Evolutionary conservation across 2,888 invertebrate species (phyloP).

Genomic region (Leptopilina myrica): DNA sequence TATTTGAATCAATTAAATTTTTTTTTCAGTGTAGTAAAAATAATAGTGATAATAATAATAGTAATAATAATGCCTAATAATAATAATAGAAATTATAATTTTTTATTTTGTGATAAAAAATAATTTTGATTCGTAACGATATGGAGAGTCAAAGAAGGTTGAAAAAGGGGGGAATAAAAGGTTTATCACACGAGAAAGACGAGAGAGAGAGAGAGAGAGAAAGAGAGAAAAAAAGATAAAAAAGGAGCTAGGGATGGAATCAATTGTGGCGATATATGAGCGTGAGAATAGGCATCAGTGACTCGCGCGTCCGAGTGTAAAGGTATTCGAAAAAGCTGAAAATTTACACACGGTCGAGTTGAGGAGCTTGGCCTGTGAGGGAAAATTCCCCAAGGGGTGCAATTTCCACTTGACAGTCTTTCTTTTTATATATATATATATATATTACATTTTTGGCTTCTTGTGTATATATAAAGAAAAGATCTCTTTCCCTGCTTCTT

Average conservation of each 20-base stretch:
- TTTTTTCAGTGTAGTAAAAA: too few species aligned
- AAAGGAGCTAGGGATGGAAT: conserved; percentile 46
- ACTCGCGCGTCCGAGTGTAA: conserved; percentile 72
- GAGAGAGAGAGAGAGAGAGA: conserved; percentile 48
- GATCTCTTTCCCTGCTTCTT: conserved; percentile 60
- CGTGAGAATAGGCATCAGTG: conserved; percentile 58
- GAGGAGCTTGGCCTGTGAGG: conserved; percentile 53
- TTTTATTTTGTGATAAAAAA: too few species aligned
- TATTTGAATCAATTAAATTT: too few species aligned
- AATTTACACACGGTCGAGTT: conserved; percentile 50
- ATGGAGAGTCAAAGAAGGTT: too few species aligned
- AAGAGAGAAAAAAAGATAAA: conserved; percentile 49
- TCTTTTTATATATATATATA: conserved; percentile 39
- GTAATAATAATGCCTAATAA: too few species aligned
- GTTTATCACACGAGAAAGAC: conserved; percentile 41
- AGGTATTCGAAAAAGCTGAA: conserved; percentile 69
- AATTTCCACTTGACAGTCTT: conserved; percentile 45
- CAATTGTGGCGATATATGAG: conserved; percentile 36
- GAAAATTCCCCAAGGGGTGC: conserved; percentile 65
- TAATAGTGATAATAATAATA: too few species aligned
- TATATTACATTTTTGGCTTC: too few species aligned
- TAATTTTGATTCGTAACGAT: too few species aligned
- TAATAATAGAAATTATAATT: too few species aligned
- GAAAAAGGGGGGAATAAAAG: too few species aligned
- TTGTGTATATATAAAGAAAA: conserved; percentile 45